These are phyloP conservation scores for Leptarthrus brevirostris DNA, from an alignment of 2,888 invertebrate species.

Conservation along the genomic window DNA sequence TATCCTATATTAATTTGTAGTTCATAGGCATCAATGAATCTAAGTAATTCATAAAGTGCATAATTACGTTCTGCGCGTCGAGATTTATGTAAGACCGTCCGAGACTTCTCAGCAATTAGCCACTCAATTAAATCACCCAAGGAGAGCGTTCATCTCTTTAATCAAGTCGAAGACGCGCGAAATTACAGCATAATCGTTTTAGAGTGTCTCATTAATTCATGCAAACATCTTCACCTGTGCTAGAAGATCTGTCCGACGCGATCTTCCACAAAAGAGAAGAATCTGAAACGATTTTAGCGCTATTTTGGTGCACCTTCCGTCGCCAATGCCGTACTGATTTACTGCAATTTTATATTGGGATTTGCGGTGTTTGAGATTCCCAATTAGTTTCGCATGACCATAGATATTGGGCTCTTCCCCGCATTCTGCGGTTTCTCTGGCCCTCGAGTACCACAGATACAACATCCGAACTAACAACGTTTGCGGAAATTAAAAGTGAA, in stretches of 20 bases:
- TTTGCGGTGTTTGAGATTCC: conserved; percentile 43
- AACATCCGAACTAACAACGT: not conserved
- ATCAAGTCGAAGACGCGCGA: conserved; percentile 19
- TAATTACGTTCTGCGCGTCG: conserved; percentile 28
- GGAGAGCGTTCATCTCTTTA: conserved; percentile 5
- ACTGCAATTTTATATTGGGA: conserved; percentile 28
- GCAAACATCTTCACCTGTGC: conserved; percentile 22
- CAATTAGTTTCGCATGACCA: conserved; percentile 45
- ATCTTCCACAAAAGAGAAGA: conserved; percentile 10
- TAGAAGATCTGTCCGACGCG: not conserved
- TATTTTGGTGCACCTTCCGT: conserved; percentile 37
- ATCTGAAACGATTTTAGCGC: conserved; percentile 30
- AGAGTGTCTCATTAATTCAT: conserved; percentile 35
- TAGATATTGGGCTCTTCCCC: conserved; percentile 2
- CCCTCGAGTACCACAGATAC: not conserved
- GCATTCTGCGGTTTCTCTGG: not conserved
- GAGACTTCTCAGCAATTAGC: conserved; percentile 25
- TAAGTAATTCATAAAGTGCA: conserved; percentile 29
- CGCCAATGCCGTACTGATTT: conserved; percentile 24
- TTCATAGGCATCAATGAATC: not conserved
- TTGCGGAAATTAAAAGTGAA: conserved; percentile 45
- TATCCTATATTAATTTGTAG: conserved; percentile 13
- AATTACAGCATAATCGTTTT: conserved; percentile 7
- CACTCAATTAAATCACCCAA: conserved; percentile 44
- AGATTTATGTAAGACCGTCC: conserved; percentile 26